Conservation (phyloP, 1,140 invertebrate genomes). For the Drosophila aff. region DNA sequence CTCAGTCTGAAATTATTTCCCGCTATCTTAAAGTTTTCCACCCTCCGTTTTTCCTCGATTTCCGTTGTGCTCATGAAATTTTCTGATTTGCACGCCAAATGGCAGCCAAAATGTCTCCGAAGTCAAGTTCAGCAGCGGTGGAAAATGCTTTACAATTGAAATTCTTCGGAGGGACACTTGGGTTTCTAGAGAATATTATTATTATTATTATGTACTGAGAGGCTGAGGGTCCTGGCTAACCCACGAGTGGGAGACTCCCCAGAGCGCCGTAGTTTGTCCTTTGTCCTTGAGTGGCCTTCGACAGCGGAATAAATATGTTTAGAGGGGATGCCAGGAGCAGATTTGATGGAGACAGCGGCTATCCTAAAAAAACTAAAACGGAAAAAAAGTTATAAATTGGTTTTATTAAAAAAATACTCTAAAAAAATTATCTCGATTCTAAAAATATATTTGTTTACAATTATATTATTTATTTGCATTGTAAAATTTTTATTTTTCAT, state of each 20-base stretch:
- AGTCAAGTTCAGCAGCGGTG: slow-evolving; percentile 26
- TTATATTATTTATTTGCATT: no score
- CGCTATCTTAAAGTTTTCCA: slow-evolving; percentile 44
- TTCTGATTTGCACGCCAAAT: slow-evolving; percentile 39
- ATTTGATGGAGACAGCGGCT: background rate
- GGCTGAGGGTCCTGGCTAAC: slow-evolving; percentile 1
- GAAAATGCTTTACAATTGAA: slow-evolving; percentile 13
- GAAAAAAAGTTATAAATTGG: background rate
- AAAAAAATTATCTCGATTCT: background rate
- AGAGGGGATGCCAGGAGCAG: background rate
- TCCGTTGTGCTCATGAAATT: slow-evolving; percentile 11
- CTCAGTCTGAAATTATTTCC: slow-evolving; percentile 52
- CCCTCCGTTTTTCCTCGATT: slow-evolving; percentile 1
- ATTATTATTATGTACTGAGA: slow-evolving; percentile 22
- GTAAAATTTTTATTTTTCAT: no score
- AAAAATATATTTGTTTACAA: no score
- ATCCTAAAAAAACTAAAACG: background rate
- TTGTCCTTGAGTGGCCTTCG: slow-evolving; percentile 33
- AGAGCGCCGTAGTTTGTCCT: slow-evolving; percentile 13
- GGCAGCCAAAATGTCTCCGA: slow-evolving; percentile 31
- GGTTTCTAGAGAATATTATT: background rate
- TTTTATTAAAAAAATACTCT: background rate
- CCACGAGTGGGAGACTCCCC: background rate
- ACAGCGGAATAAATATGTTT: slow-evolving; percentile 24
- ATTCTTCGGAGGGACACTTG: slow-evolving; percentile 17